Evolutionary conservation across 2,797 vertebrate species (phyloP).

Genomic region (Aldrovandia affinis): DNA sequence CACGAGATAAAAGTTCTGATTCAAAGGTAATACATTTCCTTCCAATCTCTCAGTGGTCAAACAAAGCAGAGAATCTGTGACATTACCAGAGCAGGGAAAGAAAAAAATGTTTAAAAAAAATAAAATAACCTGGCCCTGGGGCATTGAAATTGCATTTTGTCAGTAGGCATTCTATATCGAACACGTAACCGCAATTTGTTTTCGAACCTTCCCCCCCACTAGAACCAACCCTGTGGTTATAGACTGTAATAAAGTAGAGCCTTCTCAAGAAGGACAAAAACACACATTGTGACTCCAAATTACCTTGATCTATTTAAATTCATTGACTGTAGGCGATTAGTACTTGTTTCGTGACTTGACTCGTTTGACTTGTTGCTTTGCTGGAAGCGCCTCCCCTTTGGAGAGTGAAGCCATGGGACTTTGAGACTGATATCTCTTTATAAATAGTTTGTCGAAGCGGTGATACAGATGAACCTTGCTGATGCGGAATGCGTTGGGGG

Average conservation of each 20-base stretch:
- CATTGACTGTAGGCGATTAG: background rate
- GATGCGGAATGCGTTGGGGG: background rate
- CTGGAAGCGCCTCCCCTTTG: too few species aligned
- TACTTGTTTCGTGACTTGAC: too few species aligned
- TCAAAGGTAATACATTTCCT: slow-evolving; percentile 49
- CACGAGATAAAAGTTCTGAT: slow-evolving; percentile 48
- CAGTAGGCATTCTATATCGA: slow-evolving; percentile 27
- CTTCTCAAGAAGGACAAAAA: background rate
- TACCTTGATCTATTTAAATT: background rate
- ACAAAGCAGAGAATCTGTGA: slow-evolving; percentile 26
- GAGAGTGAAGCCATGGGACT: too few species aligned
- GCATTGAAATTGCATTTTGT: slow-evolving; percentile 33
- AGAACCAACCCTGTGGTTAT: background rate
- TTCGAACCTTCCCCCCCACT: background rate
- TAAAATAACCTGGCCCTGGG: slow-evolving; percentile 7
- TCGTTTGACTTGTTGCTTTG: too few species aligned
- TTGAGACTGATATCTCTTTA: background rate
- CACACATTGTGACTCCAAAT: background rate
- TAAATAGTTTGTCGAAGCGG: background rate
- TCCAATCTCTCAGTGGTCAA: slow-evolving; percentile 41
- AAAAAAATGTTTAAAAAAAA: background rate
- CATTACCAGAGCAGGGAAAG: slow-evolving; percentile 19
- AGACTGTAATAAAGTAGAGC: background rate
- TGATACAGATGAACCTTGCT: background rate
- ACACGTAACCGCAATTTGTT: slow-evolving; percentile 20